phyloP scores from a whole-genome alignment of 2,888 invertebrate species.

The Hirudinaria manillensis region DNA sequence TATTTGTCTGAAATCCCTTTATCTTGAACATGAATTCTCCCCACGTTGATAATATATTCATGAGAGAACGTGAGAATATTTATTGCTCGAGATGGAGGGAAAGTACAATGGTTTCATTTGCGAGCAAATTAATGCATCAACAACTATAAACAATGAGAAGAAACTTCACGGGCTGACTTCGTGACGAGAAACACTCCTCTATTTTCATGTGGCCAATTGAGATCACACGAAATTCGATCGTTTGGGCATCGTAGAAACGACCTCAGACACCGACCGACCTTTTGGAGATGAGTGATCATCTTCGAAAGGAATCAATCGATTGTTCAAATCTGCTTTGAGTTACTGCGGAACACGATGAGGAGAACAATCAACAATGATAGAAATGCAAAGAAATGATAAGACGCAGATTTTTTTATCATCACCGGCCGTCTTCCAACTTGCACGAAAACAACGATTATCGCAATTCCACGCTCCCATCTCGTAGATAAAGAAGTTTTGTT shows the following conservation, averaged over 20 bases:
- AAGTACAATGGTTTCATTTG: neutral
- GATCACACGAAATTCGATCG: constrained; percentile 16
- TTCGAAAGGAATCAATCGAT: too few relatives aligned
- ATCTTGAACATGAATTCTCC: neutral
- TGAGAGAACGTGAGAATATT: neutral
- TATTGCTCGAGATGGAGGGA: too few relatives aligned
- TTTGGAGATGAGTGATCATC: too few relatives aligned
- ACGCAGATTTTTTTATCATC: too few relatives aligned
- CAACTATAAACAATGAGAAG: neutral
- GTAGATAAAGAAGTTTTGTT: too few relatives aligned
- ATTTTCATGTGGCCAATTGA: neutral
- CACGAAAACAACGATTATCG: too few relatives aligned
- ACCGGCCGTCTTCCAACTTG: too few relatives aligned
- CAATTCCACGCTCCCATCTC: too few relatives aligned
- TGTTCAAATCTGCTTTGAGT: neutral
- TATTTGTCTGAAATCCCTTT: neutral
- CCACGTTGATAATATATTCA: neutral
- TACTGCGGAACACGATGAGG: neutral
- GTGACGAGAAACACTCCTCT: constrained; percentile 7
- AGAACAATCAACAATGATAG: too few relatives aligned
- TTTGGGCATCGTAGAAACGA: neutral
- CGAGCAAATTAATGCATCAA: neutral
- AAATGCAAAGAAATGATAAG: too few relatives aligned
- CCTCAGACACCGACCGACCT: neutral
- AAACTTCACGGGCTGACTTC: neutral